phyloP scores from a whole-genome alignment of 2,888 invertebrate species.

The Tipula confusa region DNA sequence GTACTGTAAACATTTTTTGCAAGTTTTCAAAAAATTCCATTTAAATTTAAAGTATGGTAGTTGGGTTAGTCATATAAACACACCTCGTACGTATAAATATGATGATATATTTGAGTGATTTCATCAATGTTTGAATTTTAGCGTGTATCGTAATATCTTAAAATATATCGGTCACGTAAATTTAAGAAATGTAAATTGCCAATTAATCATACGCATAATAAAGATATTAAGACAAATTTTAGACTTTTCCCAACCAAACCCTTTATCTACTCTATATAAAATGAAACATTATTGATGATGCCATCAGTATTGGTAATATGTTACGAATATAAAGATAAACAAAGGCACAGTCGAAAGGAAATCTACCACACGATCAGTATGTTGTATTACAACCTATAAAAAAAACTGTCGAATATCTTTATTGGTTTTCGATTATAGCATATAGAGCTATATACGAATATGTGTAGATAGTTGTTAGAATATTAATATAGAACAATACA shows the following conservation, averaged over 20 bases:
- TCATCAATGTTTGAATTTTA: background rate
- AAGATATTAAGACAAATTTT: background rate
- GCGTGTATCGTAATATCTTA: background rate
- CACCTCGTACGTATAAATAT: background rate
- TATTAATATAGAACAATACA: background rate
- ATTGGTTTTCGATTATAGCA: background rate
- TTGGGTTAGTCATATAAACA: background rate
- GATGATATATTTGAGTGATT: background rate
- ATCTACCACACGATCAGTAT: background rate
- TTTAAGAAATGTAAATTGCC: background rate
- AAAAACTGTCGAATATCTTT: background rate
- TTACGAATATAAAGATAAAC: background rate
- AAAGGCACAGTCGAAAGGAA: background rate
- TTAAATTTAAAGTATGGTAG: background rate
- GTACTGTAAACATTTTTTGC: background rate
- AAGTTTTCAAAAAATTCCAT: background rate
- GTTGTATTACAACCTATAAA: background rate
- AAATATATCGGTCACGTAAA: background rate
- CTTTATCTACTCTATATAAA: background rate
- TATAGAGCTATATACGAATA: background rate
- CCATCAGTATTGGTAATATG: background rate
- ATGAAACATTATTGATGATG: background rate
- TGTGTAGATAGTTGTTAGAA: background rate
- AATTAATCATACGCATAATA: background rate
- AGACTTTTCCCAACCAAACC: background rate